Evolutionary conservation across 2,888 invertebrate species (phyloP).

Genomic region (Geophilus truncorum): DNA sequence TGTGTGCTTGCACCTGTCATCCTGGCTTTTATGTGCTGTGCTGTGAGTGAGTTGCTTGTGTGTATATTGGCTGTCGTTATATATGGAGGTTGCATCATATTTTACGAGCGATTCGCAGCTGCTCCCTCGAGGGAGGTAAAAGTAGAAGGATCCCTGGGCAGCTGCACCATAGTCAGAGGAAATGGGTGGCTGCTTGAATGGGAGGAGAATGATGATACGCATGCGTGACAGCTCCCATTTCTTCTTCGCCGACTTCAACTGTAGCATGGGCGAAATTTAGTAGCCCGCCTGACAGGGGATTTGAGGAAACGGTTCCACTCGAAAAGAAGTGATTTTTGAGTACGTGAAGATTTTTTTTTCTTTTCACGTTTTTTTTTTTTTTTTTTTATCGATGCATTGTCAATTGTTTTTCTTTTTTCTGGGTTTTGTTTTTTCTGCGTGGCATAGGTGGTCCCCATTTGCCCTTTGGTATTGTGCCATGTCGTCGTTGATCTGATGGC

Average conservation of each 20-base stretch:
- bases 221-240: slow-evolving; percentile 10
- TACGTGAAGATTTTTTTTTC: background rate
- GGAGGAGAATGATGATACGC: slow-evolving; percentile 15
- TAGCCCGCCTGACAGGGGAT: background rate
- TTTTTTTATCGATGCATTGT: background rate
- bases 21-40: slow-evolving; percentile 9
- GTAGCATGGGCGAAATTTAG: background rate
- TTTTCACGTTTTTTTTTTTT: too few relatives aligned
- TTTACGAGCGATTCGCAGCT: slow-evolving; percentile 10
- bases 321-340: background rate
- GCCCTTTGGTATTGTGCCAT: background rate
- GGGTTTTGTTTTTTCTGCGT: background rate
- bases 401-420: background rate
- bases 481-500: background rate
- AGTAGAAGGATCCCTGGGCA: background rate
- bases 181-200: slow-evolving; percentile 10
- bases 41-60: background rate
- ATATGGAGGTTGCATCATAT: slow-evolving; percentile 10
- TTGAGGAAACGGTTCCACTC: background rate
- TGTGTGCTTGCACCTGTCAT: slow-evolving; percentile 10
- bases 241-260: background rate
- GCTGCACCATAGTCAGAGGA: slow-evolving; percentile 7
- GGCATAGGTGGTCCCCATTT: background rate
- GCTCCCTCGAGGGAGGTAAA: slow-evolving; percentile 14
- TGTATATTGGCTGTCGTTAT: slow-evolving; percentile 17